phyloP scores from a whole-genome alignment of 2,888 invertebrate species.

The Agonopterix alstromeriana region DNA sequence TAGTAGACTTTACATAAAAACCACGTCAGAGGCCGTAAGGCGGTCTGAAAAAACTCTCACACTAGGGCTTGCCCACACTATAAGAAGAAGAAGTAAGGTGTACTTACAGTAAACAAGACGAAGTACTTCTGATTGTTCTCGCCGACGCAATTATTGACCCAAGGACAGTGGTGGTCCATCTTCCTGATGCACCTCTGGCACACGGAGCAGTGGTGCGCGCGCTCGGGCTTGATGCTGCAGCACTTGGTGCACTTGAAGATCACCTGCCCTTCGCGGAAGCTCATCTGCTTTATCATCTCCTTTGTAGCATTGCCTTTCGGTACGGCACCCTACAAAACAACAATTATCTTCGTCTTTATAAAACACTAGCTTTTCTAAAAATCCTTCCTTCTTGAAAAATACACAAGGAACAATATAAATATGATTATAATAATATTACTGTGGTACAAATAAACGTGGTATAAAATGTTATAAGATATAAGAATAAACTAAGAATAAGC shows the following conservation, averaged over 20 bases:
- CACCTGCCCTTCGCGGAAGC: slow-evolving; percentile 92
- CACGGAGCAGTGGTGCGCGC: slow-evolving; percentile 97
- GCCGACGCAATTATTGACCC: slow-evolving; percentile 99
- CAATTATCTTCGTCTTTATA: background rate
- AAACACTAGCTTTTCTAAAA: no score
- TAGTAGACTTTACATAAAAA: no score
- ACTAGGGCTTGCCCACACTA: no score
- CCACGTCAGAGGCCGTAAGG: no score
- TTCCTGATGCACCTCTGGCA: slow-evolving; percentile 87
- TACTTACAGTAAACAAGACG: slow-evolving; percentile 95
- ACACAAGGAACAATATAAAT: no score
- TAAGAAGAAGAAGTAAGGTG: no score
- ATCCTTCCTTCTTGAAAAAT: no score
- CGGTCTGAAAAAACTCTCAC: no score
- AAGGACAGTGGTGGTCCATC: slow-evolving; percentile 86
- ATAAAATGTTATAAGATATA: no score
- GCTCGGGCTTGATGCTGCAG: slow-evolving; percentile 96
- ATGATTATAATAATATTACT: no score
- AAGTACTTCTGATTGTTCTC: slow-evolving; percentile 99
- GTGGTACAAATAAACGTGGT: no score
- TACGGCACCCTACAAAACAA: slow-evolving; percentile 85
- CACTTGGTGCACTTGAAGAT: slow-evolving; percentile 98
- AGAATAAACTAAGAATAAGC: no score
- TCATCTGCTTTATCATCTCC: slow-evolving; percentile 96
- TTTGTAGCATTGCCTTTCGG: slow-evolving; percentile 97